Evolutionary conservation across 2,113 vertebrate species (phyloP).

Genomic region (Chlorodrepanis virens): DNA sequence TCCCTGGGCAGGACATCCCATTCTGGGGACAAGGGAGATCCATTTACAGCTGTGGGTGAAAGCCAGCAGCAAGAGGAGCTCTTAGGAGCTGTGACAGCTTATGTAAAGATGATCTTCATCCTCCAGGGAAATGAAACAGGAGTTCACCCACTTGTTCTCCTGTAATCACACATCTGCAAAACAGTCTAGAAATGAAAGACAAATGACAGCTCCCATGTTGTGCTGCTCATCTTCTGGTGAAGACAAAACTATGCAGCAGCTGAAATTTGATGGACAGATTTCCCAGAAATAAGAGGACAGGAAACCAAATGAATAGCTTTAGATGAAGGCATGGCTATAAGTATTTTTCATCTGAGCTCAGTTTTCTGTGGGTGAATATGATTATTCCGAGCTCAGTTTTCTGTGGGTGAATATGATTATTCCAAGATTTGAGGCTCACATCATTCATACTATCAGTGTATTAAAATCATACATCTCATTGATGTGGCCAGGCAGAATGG

Average conservation of each 20-base stretch:
- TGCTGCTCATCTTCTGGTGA: not conserved
- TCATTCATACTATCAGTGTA: not conserved
- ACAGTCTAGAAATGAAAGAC: not conserved
- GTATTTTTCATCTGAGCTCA: not conserved
- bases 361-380: not conserved
- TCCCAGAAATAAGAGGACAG: not conserved
- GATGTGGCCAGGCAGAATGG: not conserved
- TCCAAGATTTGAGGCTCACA: not conserved
- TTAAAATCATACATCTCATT: not conserved
- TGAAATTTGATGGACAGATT: slow-evolving; percentile 11
- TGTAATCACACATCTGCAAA: slow-evolving; percentile 10
- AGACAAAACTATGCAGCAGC: not conserved
- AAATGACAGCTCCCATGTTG: not conserved
- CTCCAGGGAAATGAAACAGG: not conserved
- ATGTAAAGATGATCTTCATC: not conserved
- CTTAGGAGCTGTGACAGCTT: not conserved
- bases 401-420: not conserved
- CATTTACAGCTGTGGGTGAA: not conserved
- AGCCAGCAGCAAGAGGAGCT: not conserved
- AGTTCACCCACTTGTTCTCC: slow-evolving; percentile 12
- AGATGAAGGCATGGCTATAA: not conserved
- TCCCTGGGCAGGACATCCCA: not conserved
- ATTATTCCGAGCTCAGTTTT: not conserved
- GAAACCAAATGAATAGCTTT: not conserved
- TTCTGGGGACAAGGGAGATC: not conserved